Base-by-base conservation (phyloP, 2,797 vertebrate species). In the Holocentrus rufus region DNA sequence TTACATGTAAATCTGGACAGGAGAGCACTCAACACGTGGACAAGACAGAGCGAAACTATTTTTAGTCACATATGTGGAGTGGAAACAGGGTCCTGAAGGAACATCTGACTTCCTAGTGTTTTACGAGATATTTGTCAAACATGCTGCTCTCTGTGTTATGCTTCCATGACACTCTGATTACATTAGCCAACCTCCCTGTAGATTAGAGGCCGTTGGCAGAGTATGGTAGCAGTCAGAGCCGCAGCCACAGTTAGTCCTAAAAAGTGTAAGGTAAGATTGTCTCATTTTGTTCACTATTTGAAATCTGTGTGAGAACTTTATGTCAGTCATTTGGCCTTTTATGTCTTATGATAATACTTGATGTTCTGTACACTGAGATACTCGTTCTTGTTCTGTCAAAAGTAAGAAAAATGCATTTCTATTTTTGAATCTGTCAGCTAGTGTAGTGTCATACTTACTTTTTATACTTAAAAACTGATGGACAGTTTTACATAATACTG, bases 141-240 rank as follows among this genome's bases (percentile, higher is more conserved):
- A 66, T 57, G 79, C 79, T 71, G 77, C 79, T 89, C 88, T 91
- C 82, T 89, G 69, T 93, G 90, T 92, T 93, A 87, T 89, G 84
- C 86, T 89, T 92, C 72, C 13, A 46, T 87, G 92, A 93, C 90
- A 91, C 79, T 82, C 88, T 92, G 93, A 92, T 94, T 93, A 94
- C 88, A 92, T 89, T 92, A 89, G 80, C 83, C 79, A 91, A 83
- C 82, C 82, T 91, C 88, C 86, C 86, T 76, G 87, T 71, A 88
- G 89, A 92, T 90, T 88, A 90, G 78, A 68, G 70, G 79, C 66
- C 68, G 83, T 80, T 87, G 82, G 75, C 80, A 76, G 77, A 63
- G 67, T 44, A 15, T 3, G 47, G 31, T 62, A 75, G 78, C 52
- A 69, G 67, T 47, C 61, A 59, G 53, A 78, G 55, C 76, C 78